These are phyloP conservation scores for Phyllostomus hastatus DNA, from an alignment of 2,113 vertebrate genomes.

Conservation along the genomic window DNA sequence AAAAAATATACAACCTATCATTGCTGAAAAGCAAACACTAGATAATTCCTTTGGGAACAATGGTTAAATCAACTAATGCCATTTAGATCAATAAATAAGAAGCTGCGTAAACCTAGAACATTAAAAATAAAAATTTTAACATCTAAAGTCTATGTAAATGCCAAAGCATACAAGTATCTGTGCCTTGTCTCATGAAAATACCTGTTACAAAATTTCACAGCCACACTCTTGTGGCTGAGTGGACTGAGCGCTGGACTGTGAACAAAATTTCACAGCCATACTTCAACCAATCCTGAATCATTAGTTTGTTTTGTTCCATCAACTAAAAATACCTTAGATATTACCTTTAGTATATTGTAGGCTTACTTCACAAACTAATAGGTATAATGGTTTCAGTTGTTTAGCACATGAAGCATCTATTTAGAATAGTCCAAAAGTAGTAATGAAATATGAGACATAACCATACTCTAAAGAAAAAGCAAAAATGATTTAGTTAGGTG, in stretches of 20 bases:
- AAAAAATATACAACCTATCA: slow-evolving; percentile 68
- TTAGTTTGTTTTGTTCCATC: slow-evolving; percentile 47
- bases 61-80: slow-evolving; percentile 65
- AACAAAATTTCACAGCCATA: slow-evolving; percentile 53
- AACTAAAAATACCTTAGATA: slow-evolving; percentile 52
- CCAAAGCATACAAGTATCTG: slow-evolving; percentile 62
- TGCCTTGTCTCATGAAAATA: slow-evolving; percentile 53
- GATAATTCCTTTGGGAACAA: slow-evolving; percentile 63
- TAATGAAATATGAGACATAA: slow-evolving; percentile 57
- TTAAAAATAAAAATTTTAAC: slow-evolving; percentile 65
- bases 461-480: slow-evolving; percentile 56
- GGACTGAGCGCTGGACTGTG: too few species aligned
- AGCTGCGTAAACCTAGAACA: slow-evolving; percentile 71
- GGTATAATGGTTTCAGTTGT: slow-evolving; percentile 65
- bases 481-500: slow-evolving; percentile 51
- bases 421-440: slow-evolving; percentile 52
- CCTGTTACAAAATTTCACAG: slow-evolving; percentile 57
- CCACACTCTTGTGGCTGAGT: not conserved
- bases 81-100: slow-evolving; percentile 70
- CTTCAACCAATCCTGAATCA: slow-evolving; percentile 56
- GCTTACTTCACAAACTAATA: slow-evolving; percentile 63
- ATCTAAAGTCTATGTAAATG: slow-evolving; percentile 73
- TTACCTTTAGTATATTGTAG: slow-evolving; percentile 57
- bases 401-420: slow-evolving; percentile 63
- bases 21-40: slow-evolving; percentile 72